Percentiles rank a stretch among this genome's conserved stretches.
Conservation (phyloP, 2,888 invertebrate species). For the Temnothorax rugatulus region DNA sequence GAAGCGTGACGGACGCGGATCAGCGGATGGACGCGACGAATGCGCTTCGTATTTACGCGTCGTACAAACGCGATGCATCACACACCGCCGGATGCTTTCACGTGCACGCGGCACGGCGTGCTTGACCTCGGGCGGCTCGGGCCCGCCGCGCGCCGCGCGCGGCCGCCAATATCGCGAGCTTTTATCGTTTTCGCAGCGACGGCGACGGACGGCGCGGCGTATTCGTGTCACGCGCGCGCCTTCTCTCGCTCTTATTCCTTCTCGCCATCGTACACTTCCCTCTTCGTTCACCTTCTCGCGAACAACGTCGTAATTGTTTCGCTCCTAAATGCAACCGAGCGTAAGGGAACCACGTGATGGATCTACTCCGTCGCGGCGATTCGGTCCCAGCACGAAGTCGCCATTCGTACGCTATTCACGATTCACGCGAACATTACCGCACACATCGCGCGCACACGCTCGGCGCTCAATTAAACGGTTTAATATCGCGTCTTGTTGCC, state of each 20-base stretch:
- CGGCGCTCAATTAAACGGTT: background rate
- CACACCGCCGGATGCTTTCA: background rate
- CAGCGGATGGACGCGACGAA: background rate
- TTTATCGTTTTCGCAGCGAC: background rate
- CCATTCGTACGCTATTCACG: background rate
- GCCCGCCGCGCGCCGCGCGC: background rate
- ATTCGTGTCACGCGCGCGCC: slow-evolving; percentile 7
- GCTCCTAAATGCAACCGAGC: slow-evolving; percentile 2
- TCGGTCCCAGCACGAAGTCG: background rate
- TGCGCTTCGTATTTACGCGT: background rate
- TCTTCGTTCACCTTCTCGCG: background rate
- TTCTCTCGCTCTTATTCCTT: background rate
- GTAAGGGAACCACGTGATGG: background rate
- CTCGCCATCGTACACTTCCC: background rate
- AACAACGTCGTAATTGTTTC: background rate
- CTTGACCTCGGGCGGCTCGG: background rate
- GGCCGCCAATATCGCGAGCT: background rate
- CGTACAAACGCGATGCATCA: background rate
- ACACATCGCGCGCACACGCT: background rate
- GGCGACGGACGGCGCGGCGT: background rate
- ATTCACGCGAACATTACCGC: background rate
- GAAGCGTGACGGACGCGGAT: background rate
- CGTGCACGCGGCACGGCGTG: background rate
- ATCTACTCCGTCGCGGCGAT: no score
- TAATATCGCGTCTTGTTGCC: background rate